These are phyloP conservation scores for Phrynosoma platyrhinos DNA, from an alignment of 2,113 vertebrate genomes.

Conservation along the genomic window DNA sequence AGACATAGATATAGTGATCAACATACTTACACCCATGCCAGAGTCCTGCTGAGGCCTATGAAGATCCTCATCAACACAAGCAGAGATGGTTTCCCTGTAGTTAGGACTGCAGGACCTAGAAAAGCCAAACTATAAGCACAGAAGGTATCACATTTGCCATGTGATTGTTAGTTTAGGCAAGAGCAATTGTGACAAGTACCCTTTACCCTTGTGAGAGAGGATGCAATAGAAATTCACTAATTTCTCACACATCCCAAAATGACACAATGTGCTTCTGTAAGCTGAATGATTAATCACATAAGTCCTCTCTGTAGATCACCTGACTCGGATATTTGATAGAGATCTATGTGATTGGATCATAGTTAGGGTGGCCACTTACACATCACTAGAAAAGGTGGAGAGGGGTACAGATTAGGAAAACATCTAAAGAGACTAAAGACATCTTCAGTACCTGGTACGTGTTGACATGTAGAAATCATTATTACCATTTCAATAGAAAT, in stretches of 20 bases:
- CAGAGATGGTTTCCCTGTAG: not conserved
- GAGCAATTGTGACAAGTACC: not conserved
- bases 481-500: not conserved
- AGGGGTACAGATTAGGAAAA: not conserved
- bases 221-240: not conserved
- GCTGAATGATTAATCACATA: not conserved
- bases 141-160: not conserved
- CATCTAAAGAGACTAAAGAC: not conserved
- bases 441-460: not conserved
- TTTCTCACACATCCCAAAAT: no score
- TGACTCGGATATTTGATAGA: not conserved
- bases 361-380: no score
- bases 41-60: not conserved
- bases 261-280: not conserved
- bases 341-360: not conserved
- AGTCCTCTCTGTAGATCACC: not conserved
- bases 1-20: not conserved
- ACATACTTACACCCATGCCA: not conserved
- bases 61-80: not conserved
- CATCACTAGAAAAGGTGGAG: not conserved
- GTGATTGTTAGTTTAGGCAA: not conserved
- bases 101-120: not conserved
- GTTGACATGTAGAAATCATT: not conserved
- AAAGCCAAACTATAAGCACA: not conserved
- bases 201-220: not conserved